Conservation (phyloP, 2,113 vertebrate species). For the Pterocles orientalis region DNA sequence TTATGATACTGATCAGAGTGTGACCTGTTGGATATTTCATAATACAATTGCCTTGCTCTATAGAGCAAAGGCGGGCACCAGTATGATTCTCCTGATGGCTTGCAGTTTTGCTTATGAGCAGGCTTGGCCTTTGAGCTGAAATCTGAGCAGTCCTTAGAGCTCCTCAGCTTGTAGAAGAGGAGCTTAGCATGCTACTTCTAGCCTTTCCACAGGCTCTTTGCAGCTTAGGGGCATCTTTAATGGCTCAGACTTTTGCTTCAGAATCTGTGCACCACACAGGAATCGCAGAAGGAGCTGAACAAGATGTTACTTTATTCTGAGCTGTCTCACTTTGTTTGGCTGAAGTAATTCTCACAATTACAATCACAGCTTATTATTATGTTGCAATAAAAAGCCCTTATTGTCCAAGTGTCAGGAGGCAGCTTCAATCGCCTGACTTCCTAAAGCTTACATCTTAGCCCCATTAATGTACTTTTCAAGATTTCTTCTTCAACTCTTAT, state of each 20-base stretch:
- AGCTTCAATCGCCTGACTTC: not conserved
- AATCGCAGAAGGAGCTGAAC: not conserved
- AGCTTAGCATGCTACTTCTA: not conserved
- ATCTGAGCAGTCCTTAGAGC: not conserved
- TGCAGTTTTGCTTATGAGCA: not conserved
- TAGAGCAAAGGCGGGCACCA: not conserved
- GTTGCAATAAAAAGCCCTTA: slow-evolving; percentile 4
- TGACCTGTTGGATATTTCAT: not conserved
- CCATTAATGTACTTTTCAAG: not conserved
- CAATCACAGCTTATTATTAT: slow-evolving; percentile 15
- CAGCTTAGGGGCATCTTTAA: not conserved
- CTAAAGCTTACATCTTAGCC: not conserved
- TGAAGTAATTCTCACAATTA: slow-evolving; percentile 13
- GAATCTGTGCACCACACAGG: not conserved
- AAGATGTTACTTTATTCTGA: not conserved
- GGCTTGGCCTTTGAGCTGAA: not conserved
- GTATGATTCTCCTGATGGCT: not conserved
- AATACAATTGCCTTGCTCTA: not conserved
- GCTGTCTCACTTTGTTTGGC: not conserved
- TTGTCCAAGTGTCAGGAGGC: not conserved
- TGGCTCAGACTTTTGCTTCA: not conserved
- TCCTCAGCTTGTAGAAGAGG: not conserved
- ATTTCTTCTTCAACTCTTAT: not conserved
- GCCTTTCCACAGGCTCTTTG: not conserved
- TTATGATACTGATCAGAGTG: not conserved